Evolutionary conservation across 2,888 invertebrate species (phyloP), one percentile per base, ranked within the genome.

Genomic region (Volucella zonaria): DNA sequence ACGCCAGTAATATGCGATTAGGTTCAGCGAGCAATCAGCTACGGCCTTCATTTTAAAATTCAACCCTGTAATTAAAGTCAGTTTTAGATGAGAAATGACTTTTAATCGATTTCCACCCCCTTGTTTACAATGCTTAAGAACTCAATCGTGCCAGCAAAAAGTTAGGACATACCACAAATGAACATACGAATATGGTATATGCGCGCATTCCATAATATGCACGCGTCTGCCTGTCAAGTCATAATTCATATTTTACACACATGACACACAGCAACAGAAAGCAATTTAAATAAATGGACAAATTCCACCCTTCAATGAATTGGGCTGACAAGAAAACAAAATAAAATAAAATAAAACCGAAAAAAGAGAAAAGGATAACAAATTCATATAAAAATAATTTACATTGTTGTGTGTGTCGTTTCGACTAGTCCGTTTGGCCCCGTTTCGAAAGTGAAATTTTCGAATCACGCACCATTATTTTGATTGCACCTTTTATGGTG

Each of bases 401-500:
- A 62, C 77, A 62, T 68, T 56, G 49, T 61, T 52, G 31, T 31
- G 31, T 54, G 54, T 12, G 56, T 47, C 6, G 42, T n/a, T 14
- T n/a, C 11, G 1, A 11, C 47, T 43, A 4, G 52, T 18, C 43
- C n/a, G 40, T 73, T 59, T 67, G 42, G 38, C 49, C 67, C 47
- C 18, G n/a, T 51, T 76, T 67, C 15, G 73, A 81, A 81, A 85
- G 81, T 77, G 68, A 85, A 81, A 81, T 77, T 77, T 85, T 85
- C 85, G 76, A 81, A 85, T 81, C 85, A 85, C 81, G 85, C 85
- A 74, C 81, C 67, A 81, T 85, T 85, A 85, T 73, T 81, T 85
- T 85, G 85, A 85, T 85, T 85, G 85, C 85, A 85, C 85, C 85
- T 85, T 85, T 85, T 76, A 77, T 81, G 85, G 85, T 81, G 68